phyloP scores from a whole-genome alignment of 2,888 invertebrate genomes.

The Lobophora halterata region DNA sequence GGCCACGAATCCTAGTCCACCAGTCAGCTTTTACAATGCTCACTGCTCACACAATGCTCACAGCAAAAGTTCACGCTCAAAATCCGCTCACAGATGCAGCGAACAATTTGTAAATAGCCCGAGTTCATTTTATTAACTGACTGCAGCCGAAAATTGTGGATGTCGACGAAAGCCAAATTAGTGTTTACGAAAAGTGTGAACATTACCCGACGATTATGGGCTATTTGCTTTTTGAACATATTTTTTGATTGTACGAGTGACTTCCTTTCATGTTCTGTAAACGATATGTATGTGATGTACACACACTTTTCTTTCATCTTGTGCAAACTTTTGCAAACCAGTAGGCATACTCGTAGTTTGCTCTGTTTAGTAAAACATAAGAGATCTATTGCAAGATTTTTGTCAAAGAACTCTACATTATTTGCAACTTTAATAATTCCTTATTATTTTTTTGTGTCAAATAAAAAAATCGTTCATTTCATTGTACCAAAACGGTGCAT shows the following conservation, averaged over 20 bases:
- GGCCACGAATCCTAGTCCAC: slow-evolving; percentile 41
- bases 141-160: slow-evolving; percentile 21
- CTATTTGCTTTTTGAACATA: slow-evolving; percentile 6
- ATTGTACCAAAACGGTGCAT: background rate
- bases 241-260: slow-evolving; percentile 4
- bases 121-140: slow-evolving; percentile 30
- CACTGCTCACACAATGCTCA: slow-evolving; percentile 42
- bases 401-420: too few species aligned
- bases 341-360: too few species aligned
- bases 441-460: too few species aligned
- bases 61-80: slow-evolving; percentile 39
- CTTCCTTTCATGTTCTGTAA: too few species aligned
- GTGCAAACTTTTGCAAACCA: too few species aligned
- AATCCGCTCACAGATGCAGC: slow-evolving; percentile 37
- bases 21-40: slow-evolving; percentile 33
- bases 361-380: too few species aligned
- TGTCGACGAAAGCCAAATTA: slow-evolving; percentile 19
- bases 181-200: slow-evolving; percentile 17
- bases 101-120: slow-evolving; percentile 41
- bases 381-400: too few species aligned
- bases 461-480: too few species aligned
- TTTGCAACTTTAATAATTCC: too few species aligned
- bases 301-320: too few species aligned
- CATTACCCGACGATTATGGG: slow-evolving; percentile 11
- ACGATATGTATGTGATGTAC: too few species aligned